Conservation (phyloP, 2,888 invertebrate species). For the Tetrapedia diversipes region DNA sequence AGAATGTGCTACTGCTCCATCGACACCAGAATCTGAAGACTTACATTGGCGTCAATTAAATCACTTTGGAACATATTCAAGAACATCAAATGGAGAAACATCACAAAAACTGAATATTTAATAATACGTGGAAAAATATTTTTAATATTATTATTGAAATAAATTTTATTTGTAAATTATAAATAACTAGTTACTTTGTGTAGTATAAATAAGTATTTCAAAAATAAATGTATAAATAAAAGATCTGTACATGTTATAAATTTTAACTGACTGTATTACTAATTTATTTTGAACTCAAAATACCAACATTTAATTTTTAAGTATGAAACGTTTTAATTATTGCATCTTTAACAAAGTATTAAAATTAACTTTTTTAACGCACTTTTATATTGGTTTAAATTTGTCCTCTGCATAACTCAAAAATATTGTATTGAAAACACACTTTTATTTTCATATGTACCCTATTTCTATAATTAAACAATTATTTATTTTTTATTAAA, state of each 20-base stretch:
- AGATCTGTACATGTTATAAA: conserved; percentile 44
- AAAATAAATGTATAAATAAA: conserved; percentile 57
- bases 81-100: conserved; percentile 73
- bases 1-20: conserved; percentile 80
- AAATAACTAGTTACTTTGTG: conserved; percentile 69
- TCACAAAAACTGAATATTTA: conserved; percentile 80
- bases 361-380: conserved; percentile 19
- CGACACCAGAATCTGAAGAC: conserved; percentile 80
- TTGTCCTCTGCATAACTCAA: conserved; percentile 7
- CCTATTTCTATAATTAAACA: conserved; percentile 16
- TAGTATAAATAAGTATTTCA: conserved; percentile 64
- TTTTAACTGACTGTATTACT: conserved; percentile 9
- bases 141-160: conserved; percentile 62
- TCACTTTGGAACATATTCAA: conserved; percentile 72
- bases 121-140: conserved; percentile 67
- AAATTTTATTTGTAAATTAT: conserved; percentile 71
- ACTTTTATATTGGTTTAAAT: conserved; percentile 11
- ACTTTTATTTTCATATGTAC: conserved; percentile 11
- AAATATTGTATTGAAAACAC: conserved; percentile 17
- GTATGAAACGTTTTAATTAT: neutral
- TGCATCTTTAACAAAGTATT: neutral
- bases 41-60: conserved; percentile 77
- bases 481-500: conserved; percentile 9
- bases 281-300: conserved; percentile 14
- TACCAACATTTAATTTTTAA: neutral